Conservation (phyloP, 1,140 invertebrate genomes). For the Spodoptera frugiperda region DNA sequence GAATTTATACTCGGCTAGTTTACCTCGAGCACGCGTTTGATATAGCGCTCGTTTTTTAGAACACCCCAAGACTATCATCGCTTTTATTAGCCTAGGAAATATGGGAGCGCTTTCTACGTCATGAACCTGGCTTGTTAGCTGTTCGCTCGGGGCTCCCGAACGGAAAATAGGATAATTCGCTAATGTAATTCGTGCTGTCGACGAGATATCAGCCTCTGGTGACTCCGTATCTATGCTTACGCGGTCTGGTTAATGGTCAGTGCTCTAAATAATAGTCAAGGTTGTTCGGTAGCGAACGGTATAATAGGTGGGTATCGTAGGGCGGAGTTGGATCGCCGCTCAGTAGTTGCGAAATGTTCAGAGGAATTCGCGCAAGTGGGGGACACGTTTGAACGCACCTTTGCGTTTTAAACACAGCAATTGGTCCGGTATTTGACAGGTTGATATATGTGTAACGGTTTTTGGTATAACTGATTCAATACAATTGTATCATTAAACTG, state of each 20-base stretch:
- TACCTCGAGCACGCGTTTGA: conserved; percentile 63
- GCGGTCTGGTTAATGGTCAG: conserved; percentile 67
- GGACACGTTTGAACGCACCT: conserved; percentile 70
- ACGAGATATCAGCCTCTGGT: conserved; percentile 75
- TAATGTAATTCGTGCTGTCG: conserved; percentile 76
- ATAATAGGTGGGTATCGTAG: conserved; percentile 74
- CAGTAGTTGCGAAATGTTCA: conserved; percentile 66
- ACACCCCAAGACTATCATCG: conserved; percentile 67
- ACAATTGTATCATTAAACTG: conserved; percentile 45
- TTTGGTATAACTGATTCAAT: conserved; percentile 41
- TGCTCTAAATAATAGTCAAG: conserved; percentile 74
- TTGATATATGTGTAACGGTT: conserved; percentile 71
- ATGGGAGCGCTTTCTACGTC: conserved; percentile 68
- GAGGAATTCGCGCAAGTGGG: conserved; percentile 76
- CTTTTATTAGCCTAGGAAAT: conserved; percentile 75
- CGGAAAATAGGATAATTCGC: conserved; percentile 74
- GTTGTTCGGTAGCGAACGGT: conserved; percentile 76
- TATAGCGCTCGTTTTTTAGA: conserved; percentile 73
- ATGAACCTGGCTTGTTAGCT: conserved; percentile 66
- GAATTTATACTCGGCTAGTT: conserved; percentile 74
- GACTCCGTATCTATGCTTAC: conserved; percentile 65
- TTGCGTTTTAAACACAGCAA: conserved; percentile 68
- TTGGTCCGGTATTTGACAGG: conserved; percentile 77
- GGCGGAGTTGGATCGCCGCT: conserved; percentile 68
- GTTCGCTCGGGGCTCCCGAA: conserved; percentile 60